Conservation (phyloP, 2,797 vertebrate genomes). For the Varecia variegata region DNA sequence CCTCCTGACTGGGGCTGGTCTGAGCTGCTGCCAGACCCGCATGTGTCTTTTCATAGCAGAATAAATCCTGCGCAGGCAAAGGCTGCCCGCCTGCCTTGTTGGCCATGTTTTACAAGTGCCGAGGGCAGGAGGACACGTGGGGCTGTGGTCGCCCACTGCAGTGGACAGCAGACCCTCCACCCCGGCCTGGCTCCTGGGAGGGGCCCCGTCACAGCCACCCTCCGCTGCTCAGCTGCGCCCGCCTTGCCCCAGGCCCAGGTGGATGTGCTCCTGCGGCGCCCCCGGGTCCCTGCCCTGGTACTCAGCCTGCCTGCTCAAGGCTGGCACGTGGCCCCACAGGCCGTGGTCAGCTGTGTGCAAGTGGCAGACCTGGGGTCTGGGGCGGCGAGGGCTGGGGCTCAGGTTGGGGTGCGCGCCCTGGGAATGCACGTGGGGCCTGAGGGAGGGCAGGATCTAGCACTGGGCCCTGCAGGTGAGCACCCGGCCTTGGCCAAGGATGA, state of each 20-base stretch:
- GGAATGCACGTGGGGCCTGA: background rate
- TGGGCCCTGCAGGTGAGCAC: background rate
- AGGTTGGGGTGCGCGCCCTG: background rate
- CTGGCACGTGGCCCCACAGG: background rate
- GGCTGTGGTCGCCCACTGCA: background rate
- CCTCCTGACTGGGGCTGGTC: background rate
- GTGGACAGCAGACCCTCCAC: background rate
- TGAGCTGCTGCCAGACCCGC: background rate
- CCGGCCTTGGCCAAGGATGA: background rate
- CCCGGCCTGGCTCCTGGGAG: background rate
- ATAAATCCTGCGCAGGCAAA: slow-evolving; percentile 70
- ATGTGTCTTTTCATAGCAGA: slow-evolving; percentile 66
- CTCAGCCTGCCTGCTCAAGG: background rate
- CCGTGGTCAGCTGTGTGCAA: background rate
- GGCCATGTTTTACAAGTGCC: slow-evolving; percentile 73
- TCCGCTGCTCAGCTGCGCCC: background rate
- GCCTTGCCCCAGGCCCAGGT: too few species aligned
- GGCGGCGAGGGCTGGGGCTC: background rate
- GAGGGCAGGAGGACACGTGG: slow-evolving; percentile 12
- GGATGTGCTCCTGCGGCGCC: background rate
- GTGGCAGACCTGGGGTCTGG: background rate
- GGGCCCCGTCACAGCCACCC: background rate
- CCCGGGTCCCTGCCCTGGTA: too few species aligned
- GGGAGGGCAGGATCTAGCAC: background rate
- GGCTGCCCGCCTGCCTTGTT: slow-evolving; percentile 50